Evolutionary conservation across 2,888 invertebrate genomes (phyloP).

Genomic region (Lepidonotus clava): DNA sequence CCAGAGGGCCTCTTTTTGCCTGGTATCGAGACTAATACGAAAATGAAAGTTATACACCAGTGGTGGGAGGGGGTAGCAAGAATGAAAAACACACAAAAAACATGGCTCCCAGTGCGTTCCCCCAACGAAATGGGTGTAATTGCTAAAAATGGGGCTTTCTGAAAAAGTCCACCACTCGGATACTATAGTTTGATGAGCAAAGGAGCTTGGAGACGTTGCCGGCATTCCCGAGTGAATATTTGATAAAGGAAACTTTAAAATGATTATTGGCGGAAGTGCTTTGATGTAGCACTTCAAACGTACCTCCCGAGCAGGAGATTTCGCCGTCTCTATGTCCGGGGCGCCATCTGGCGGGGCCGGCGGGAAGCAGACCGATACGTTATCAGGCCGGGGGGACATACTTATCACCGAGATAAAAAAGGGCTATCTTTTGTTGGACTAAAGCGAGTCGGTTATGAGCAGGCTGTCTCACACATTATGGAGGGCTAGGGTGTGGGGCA

Average conservation of each 20-base stretch:
- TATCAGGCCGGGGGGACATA: too few relatives aligned
- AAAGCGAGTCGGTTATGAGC: too few relatives aligned
- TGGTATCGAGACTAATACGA: conserved; percentile 48
- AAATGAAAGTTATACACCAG: conserved; percentile 47
- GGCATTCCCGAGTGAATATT: conserved; percentile 46
- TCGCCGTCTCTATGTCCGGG: neutral
- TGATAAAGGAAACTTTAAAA: conserved; percentile 54
- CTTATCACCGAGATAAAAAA: too few relatives aligned
- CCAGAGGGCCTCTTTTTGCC: conserved; percentile 2
- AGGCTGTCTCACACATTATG: too few relatives aligned
- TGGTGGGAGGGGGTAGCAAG: conserved; percentile 6
- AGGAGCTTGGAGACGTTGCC: conserved; percentile 21
- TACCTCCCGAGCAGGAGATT: conserved; percentile 46
- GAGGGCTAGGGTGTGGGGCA: too few relatives aligned
- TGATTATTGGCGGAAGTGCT: conserved; percentile 52
- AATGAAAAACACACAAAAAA: neutral
- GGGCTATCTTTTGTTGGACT: too few relatives aligned
- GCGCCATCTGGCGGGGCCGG: neutral
- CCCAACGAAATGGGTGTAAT: conserved; percentile 3
- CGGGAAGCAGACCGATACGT: neutral
- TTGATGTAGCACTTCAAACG: conserved; percentile 52
- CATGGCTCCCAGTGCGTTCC: conserved; percentile 24
- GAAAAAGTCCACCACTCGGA: conserved; percentile 1
- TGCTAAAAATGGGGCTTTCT: conserved; percentile 45
- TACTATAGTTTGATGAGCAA: conserved; percentile 28